Conservation (phyloP, 2,797 vertebrate genomes). For the Distichodus sexfasciatus region DNA sequence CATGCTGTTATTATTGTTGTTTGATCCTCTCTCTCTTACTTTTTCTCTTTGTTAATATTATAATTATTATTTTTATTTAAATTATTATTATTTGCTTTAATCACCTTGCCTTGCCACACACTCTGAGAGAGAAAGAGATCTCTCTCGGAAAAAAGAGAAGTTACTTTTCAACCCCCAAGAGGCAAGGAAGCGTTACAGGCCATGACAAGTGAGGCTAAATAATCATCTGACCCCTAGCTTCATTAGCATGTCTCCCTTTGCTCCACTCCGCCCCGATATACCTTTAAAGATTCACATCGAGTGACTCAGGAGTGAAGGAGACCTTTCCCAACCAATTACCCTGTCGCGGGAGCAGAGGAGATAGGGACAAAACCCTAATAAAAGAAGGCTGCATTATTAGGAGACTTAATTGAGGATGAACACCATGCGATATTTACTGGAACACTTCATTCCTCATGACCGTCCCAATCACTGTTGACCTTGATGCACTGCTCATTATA, state of each 20-base stretch:
- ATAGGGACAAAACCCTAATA: neutral
- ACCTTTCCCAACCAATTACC: neutral
- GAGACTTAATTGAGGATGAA: neutral
- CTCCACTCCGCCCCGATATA: neutral
- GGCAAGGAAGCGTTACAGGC: neutral
- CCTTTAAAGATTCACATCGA: slow-evolving; percentile 1
- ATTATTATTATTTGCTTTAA: too few relatives aligned
- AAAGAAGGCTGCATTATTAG: neutral
- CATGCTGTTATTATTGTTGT: too few relatives aligned
- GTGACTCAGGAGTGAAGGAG: slow-evolving; percentile 4
- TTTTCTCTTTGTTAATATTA: too few relatives aligned
- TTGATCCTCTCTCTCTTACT: too few relatives aligned
- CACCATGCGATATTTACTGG: neutral
- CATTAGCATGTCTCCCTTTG: slow-evolving; percentile 1
- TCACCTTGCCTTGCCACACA: too few relatives aligned
- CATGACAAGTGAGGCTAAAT: neutral
- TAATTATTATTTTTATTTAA: too few relatives aligned
- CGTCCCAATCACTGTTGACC: too few relatives aligned
- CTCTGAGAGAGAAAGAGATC: too few relatives aligned
- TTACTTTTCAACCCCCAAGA: too few relatives aligned
- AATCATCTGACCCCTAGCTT: neutral
- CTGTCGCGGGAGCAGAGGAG: neutral
- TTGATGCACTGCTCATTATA: too few relatives aligned
- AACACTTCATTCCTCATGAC: neutral
- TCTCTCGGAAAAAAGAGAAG: too few relatives aligned